Conservation (phyloP, 2,113 vertebrate species). For the Rhipidura dahli region DNA sequence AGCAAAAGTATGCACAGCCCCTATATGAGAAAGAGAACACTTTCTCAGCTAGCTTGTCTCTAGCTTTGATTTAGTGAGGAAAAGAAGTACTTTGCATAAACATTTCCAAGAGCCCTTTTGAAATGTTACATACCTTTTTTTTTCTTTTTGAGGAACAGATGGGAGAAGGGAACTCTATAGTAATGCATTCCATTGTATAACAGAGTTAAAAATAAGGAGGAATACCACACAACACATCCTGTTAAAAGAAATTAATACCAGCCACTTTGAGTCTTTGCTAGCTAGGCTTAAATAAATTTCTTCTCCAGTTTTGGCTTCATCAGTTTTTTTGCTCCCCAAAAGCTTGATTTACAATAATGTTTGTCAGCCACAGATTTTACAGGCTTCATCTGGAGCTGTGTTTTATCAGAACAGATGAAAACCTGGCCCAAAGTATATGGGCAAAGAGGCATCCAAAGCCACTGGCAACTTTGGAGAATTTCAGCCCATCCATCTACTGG, state of each 20-base stretch:
- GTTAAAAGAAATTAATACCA: not conserved
- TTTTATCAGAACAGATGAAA: not conserved
- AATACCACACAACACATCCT: not conserved
- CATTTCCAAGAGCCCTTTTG: slow-evolving; percentile 16
- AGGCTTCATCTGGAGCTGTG: not conserved
- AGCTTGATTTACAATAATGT: not conserved
- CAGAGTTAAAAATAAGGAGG: not conserved
- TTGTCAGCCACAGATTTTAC: not conserved
- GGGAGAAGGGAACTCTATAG: not conserved
- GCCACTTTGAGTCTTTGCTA: not conserved
- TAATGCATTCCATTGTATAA: slow-evolving; percentile 1
- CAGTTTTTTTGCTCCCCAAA: not conserved
- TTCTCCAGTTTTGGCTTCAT: not conserved
- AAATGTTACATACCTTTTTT: not conserved
- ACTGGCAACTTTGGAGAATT: not conserved
- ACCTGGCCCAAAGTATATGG: not conserved
- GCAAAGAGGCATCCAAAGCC: not conserved
- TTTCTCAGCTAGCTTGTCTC: not conserved
- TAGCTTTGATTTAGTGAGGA: not conserved
- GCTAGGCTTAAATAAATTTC: not conserved
- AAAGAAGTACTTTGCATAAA: slow-evolving; percentile 14
- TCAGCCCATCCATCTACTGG: not conserved
- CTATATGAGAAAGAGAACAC: not conserved
- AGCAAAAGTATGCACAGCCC: not conserved
- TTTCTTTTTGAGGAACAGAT: slow-evolving; percentile 7